phyloP scores from a whole-genome alignment of 2,888 invertebrate genomes.

The Epistrophella euchroma region DNA sequence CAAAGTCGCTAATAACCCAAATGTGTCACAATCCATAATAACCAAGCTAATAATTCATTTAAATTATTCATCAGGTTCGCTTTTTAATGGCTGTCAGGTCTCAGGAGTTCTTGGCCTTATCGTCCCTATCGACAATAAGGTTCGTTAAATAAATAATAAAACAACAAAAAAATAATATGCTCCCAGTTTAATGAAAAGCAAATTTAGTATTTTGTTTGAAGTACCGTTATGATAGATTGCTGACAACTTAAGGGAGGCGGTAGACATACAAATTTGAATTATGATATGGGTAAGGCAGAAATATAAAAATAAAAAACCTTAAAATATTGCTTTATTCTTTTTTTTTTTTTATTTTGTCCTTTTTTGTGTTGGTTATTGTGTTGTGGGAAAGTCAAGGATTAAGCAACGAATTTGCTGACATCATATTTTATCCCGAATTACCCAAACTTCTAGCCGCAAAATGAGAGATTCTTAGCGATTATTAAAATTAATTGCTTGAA shows the following conservation, averaged over 20 bases:
- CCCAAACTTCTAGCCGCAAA: background rate
- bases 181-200: background rate
- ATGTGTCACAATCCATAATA: slow-evolving; percentile 16
- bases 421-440: background rate
- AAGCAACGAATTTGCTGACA: background rate
- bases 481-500: slow-evolving; percentile 31
- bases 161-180: background rate
- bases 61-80: slow-evolving; percentile 28
- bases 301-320: slow-evolving; percentile 3
- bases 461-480: background rate
- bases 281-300: slow-evolving; percentile 16
- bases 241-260: slow-evolving; percentile 1
- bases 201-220: slow-evolving; percentile 23
- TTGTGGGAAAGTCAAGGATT: slow-evolving; percentile 6
- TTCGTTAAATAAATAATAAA: slow-evolving; percentile 26
- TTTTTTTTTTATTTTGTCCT: background rate
- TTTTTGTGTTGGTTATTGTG: background rate
- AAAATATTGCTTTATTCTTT: background rate
- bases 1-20: background rate
- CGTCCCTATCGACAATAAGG: slow-evolving; percentile 1
- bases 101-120: background rate
- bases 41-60: slow-evolving; percentile 28
- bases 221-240: slow-evolving; percentile 27
- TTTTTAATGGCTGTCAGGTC: slow-evolving; percentile 10
- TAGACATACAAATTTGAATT: slow-evolving; percentile 2